Conservation (phyloP, 2,113 vertebrate genomes). For the Tupaia tana region DNA sequence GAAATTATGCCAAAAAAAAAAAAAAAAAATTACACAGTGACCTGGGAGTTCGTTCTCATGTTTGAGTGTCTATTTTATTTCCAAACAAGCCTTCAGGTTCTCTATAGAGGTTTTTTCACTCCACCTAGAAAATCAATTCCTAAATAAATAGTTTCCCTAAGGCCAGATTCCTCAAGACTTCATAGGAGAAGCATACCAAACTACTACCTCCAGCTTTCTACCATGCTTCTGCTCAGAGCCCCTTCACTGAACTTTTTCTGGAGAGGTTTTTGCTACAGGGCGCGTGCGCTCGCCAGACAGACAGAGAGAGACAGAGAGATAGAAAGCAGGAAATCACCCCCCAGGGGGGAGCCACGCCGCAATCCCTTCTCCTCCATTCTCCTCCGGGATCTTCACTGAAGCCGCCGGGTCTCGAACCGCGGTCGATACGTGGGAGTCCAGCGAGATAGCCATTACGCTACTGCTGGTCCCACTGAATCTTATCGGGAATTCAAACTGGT, state of each 20-base stretch:
- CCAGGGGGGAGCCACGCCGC: too few species aligned
- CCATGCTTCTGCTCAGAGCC: neutral
- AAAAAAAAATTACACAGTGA: neutral
- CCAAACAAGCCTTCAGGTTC: neutral
- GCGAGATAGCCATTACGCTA: too few species aligned
- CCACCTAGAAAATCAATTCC: neutral
- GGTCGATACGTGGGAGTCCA: too few species aligned
- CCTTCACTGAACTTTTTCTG: neutral
- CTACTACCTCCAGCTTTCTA: neutral
- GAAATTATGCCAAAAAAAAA: neutral
- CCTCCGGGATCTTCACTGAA: too few species aligned
- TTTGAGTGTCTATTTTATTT: neutral
- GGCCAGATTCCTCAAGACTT: neutral
- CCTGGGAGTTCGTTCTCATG: neutral
- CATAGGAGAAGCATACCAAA: neutral
- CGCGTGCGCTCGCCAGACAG: too few species aligned
- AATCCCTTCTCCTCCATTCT: too few species aligned
- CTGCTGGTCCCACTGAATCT: neutral
- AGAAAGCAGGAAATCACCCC: too few species aligned
- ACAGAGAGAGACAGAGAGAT: too few species aligned
- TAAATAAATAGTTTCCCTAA: neutral
- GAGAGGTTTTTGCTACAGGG: too few species aligned
- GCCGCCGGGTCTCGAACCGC: too few species aligned
- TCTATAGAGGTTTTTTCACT: neutral
- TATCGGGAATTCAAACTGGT: neutral